These are phyloP conservation scores for Ceratosolen solmsi DNA, from an alignment of 1,140 invertebrate genomes.

Conservation along the genomic window DNA sequence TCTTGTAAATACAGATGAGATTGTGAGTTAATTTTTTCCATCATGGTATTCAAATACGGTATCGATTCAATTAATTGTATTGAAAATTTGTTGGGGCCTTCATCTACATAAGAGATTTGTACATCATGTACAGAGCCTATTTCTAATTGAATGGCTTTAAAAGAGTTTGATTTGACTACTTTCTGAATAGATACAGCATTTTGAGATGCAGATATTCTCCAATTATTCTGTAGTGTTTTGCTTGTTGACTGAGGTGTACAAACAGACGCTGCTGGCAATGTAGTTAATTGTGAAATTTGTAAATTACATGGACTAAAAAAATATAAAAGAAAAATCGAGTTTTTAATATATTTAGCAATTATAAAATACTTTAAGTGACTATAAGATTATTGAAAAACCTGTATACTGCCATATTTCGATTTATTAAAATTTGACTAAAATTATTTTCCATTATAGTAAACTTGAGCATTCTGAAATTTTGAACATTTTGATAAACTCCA, in stretches of 20 bases:
- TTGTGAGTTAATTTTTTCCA: constrained; percentile 78
- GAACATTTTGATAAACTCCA: constrained; percentile 64
- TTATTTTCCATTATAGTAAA: constrained; percentile 60
- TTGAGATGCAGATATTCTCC: constrained; percentile 36
- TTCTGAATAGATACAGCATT: constrained; percentile 12
- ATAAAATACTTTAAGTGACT: background rate
- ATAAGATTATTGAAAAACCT: constrained; percentile 30
- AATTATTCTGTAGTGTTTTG: constrained; percentile 29
- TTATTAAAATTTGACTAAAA: constrained; percentile 60
- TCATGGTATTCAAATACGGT: constrained; percentile 77
- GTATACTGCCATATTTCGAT: constrained; percentile 54
- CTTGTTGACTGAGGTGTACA: background rate
- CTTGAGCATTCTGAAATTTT: constrained; percentile 56
- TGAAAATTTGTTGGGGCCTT: constrained; percentile 83
- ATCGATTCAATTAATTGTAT: constrained; percentile 78
- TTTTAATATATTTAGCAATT: background rate
- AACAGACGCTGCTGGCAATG: background rate
- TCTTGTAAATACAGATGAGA: constrained; percentile 74
- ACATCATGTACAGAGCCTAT: constrained; percentile 78
- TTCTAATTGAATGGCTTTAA: constrained; percentile 76
- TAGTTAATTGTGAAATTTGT: background rate
- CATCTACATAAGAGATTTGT: constrained; percentile 82
- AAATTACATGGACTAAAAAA: background rate
- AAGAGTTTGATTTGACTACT: constrained; percentile 67
- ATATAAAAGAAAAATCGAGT: background rate